Base-by-base conservation (phyloP, 2,797 vertebrate genomes). In the Parauchenoglanis ngamensis region DNA sequence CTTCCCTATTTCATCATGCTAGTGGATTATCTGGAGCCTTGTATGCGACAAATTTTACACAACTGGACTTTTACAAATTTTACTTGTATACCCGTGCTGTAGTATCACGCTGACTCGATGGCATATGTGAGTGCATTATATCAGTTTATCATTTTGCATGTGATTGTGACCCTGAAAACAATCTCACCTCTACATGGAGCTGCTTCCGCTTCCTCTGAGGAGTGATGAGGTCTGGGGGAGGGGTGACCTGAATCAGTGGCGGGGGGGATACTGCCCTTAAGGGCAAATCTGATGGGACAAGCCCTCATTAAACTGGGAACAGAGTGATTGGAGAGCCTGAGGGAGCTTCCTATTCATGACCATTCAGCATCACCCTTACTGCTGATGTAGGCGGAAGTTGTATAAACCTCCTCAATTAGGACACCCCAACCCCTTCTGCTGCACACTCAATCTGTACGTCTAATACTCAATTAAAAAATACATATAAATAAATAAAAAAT, bases 251-350 rank as follows among this genome's bases (percentile, higher is more conserved):
- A 78, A 54, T 72, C 25, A 19, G 44, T 31, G 59, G 21, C 13
- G 35, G 49, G 68, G 76, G 84, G 25, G 81, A 88, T 61, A 63
- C 35, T 89, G 61, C 83, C 80, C 46, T 77, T 83, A 75, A 91
- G 88, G 86, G 19, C 49, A 21, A 7, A 86, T 90, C 87, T 72
- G 23, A 90, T 84, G 89, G 52, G 87, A 90, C 79, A 44, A 83
- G 40, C 3, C 40, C 59, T 81, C 40, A 81, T n/a, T 63, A 28
- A 13, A 46, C 12, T 46, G 35, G 6, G 23, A 63, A 40, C 57
- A 63, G 91, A 89, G 90, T 88, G 23, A 70, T 87, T 75, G 52
- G 0, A 49, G 35, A 61, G 44, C 87, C 72, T 40, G 1, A 67
- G 67, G 49, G 65, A 87, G 77, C 83, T 73, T 63, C 4, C 7